Evolutionary conservation across 2,113 vertebrate genomes (phyloP), one percentile per base, ranked within the genome.

Genomic region (Pholis gunnellus): DNA sequence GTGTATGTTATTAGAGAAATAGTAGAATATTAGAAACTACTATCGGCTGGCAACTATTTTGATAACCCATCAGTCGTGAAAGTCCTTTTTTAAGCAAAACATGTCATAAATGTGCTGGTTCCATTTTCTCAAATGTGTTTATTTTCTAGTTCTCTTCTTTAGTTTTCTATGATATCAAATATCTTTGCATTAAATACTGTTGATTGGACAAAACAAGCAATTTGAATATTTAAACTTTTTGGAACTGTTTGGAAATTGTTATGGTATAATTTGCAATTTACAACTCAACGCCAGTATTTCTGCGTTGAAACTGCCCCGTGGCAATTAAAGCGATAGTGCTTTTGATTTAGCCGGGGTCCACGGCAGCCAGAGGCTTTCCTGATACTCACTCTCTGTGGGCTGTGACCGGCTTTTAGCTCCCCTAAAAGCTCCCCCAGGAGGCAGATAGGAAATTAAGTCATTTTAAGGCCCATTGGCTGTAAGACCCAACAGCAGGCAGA

Each of bases 391-490:
- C 88, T 90, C 91, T 72, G 86, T 15, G 40, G 84, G 66, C 78
- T 81, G 61, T 81, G 87, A 82, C 84, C 77, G 77, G 83, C 82
- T 78, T 85, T 90, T 50, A 85, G 86, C 87, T 87, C 66, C 1
- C 77, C 86, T 83, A 81, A 91, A 86, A 88, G 80, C 79, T 87
- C 91, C 88, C 90, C 79, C 84, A 79, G 84, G 87, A 87, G 86
- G 84, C 72, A 82, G 72, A 89, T 73, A 89, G 86, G 81, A 91
- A 91, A 93, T 94, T 86, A 92, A 91, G 89, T 92, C 83, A 91
- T 94, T 94, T 93, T 84, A 89, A 90, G 86, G 81, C 85, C 91
- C 93, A 94, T 90, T 92, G 90, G 89, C 87, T 9, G 75, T 83
- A 78, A 91, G 88, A 72, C 73, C 85, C 78, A 85, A 85, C 88